Evolutionary conservation across 2,113 vertebrate genomes (phyloP), one percentile per base, ranked within the genome.

Genomic region (Silurus meridionalis): DNA sequence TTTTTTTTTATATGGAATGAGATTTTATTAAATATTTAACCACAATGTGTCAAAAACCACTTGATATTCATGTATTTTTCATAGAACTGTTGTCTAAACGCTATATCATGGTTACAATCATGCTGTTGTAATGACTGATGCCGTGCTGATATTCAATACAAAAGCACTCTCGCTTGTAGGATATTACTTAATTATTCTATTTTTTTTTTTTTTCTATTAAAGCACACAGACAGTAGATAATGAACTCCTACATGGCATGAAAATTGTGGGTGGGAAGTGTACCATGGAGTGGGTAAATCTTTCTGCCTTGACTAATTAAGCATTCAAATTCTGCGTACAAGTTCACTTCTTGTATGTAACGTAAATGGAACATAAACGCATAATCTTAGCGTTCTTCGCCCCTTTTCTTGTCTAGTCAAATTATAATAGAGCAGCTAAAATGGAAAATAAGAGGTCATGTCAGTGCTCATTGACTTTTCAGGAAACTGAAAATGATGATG

Each of bases 241-340:
- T 80, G 78, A 80, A 80, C 78, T 80, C 78, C 78, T 80, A 60
- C 78, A 80, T 60, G 57, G 46, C 78, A 17, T 60, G 15, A 60
- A 61, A 60, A 46, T 80, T 60, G 77, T 79, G 78, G 28, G 78
- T 80, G 78, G 78, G 28, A 80, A 80, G 53, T 3, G 6, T 58
- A 80, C 77, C 55, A 80, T 9, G n/a, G 78, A 60, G 78, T 80
- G 78, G 9, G 25, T 60, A 80, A 58, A 60, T 60, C 17, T 80
- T 80, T 13, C 78, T 80, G 55, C 57, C 78, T 80, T 60, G 15
- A 80, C 78, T 80, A 80, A 80, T 80, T 80, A 58, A 80, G 28
- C 78, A 80, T 60, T 79, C 17, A 57, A 15, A 58, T 79, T 37
- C 55, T 60, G 57, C 15, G 21, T 80, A 46, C 57, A 58, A 19